phyloP scores from a whole-genome alignment of 2,888 invertebrate genomes.

The Aproaerema taeniolella region DNA sequence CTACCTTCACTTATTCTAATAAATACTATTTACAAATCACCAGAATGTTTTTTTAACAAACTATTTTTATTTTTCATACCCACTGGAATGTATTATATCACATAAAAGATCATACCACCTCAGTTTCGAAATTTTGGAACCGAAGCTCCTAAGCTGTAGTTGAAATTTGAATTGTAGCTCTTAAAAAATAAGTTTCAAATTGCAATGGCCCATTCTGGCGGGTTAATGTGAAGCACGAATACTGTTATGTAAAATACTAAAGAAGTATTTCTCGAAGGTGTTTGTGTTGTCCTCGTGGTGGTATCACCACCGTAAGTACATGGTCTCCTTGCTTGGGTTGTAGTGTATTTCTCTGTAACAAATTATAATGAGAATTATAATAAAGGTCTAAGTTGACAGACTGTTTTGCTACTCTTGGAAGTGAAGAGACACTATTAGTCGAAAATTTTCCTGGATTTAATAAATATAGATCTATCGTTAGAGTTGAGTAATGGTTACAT shows the following conservation, averaged over 20 bases:
- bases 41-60: slow-evolving; percentile 48
- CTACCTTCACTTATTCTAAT: slow-evolving; percentile 71
- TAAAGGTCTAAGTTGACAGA: no score
- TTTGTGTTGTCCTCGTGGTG: slow-evolving; percentile 30
- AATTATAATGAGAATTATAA: no score
- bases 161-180: slow-evolving; percentile 2
- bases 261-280: no score
- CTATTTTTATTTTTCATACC: slow-evolving; percentile 13
- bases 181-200: slow-evolving; percentile 34
- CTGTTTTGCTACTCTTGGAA: no score
- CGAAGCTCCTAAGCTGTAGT: slow-evolving; percentile 1
- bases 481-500: slow-evolving; percentile 7
- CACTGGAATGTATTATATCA: slow-evolving; percentile 15
- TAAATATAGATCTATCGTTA: no score
- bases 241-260: slow-evolving; percentile 65
- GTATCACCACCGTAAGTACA: slow-evolving; percentile 59
- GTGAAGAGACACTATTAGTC: no score
- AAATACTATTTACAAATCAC: slow-evolving; percentile 76
- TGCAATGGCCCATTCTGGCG: slow-evolving; percentile 68
- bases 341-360: slow-evolving; percentile 71
- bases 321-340: slow-evolving; percentile 64
- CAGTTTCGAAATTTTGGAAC: slow-evolving; percentile 1
- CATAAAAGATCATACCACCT: slow-evolving; percentile 9
- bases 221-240: slow-evolving; percentile 70
- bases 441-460: no score